Evolutionary conservation across 2,113 vertebrate species (phyloP).

Genomic region (Trogon melanurus): DNA sequence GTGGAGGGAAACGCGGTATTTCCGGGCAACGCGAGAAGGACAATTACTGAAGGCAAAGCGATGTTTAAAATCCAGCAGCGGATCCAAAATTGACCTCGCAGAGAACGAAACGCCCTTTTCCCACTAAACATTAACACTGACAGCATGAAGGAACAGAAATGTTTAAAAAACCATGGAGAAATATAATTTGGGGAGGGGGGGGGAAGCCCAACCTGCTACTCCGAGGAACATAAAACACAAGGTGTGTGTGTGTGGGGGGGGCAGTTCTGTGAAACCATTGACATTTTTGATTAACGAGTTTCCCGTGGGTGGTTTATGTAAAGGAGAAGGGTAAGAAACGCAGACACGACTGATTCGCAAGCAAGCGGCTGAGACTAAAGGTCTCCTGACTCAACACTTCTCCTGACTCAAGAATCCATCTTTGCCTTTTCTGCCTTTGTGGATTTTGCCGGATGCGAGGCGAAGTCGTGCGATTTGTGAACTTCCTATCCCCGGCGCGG

Average conservation of each 20-base stretch:
- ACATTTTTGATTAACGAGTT: slow-evolving; percentile 28
- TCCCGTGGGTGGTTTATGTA: slow-evolving; percentile 15
- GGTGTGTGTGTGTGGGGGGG: not conserved
- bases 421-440: not conserved
- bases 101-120: not conserved
- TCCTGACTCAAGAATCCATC: slow-evolving; percentile 16
- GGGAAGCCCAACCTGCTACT: not conserved
- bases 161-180: not conserved
- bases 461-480: not conserved
- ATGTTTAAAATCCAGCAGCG: not conserved
- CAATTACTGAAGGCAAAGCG: not conserved
- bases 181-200: not conserved
- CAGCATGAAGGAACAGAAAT: not conserved
- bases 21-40: not conserved
- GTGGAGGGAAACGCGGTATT: accelerated
- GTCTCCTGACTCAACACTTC: slow-evolving; percentile 44
- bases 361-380: not conserved
- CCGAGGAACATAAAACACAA: not conserved
- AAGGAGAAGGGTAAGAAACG: not conserved
- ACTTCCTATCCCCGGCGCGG: not conserved
- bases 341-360: slow-evolving; percentile 21
- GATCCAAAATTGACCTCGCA: not conserved
- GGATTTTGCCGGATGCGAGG: not conserved
- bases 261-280: not conserved
- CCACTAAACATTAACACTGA: not conserved